A percentile compares a stretch with the other conserved stretches of the same genome.
phyloP scores from a whole-genome alignment of 2,888 invertebrate genomes.

The Punctoribates punctum region DNA sequence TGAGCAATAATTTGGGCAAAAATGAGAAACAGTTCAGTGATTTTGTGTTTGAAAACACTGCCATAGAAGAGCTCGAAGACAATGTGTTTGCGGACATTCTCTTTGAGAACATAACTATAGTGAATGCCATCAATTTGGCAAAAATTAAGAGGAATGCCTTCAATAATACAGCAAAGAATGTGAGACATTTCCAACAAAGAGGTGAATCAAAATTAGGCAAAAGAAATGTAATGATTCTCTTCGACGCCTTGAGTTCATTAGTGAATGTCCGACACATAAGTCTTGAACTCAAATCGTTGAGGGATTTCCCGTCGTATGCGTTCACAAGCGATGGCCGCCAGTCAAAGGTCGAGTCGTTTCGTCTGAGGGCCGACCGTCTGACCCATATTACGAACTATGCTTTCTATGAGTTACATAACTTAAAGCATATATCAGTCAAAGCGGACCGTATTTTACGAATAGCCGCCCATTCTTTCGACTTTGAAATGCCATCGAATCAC shows the following conservation, averaged over 20 bases:
- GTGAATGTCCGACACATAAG: slow-evolving; percentile 35
- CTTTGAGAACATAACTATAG: slow-evolving; percentile 35
- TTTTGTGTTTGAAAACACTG: slow-evolving; percentile 30
- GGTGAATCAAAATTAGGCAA: slow-evolving; percentile 35
- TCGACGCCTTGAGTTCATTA: slow-evolving; percentile 37
- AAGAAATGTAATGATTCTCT: slow-evolving; percentile 17
- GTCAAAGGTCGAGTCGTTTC: slow-evolving; percentile 11
- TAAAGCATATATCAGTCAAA: neutral
- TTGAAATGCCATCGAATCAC: slow-evolving; percentile 28
- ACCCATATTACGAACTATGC: slow-evolving; percentile 35
- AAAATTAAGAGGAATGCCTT: slow-evolving; percentile 16
- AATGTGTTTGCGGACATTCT: slow-evolving; percentile 34
- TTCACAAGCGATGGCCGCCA: neutral
- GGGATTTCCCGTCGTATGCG: slow-evolving; percentile 5
- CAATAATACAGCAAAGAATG: slow-evolving; percentile 10
- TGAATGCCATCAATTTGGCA: slow-evolving; percentile 5
- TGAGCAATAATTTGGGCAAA: slow-evolving; percentile 14
- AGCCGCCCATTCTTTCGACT: slow-evolving; percentile 38
- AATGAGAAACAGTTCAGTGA: slow-evolving; percentile 28
- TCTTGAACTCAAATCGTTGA: slow-evolving; percentile 26
- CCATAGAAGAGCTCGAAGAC: slow-evolving; percentile 30
- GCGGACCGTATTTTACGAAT: neutral
- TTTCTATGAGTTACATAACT: slow-evolving; percentile 30
- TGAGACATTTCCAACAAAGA: neutral
- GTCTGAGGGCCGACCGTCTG: neutral